Base-by-base conservation (phyloP, 2,113 vertebrate genomes). In the Tympanuchus pallidicinctus region DNA sequence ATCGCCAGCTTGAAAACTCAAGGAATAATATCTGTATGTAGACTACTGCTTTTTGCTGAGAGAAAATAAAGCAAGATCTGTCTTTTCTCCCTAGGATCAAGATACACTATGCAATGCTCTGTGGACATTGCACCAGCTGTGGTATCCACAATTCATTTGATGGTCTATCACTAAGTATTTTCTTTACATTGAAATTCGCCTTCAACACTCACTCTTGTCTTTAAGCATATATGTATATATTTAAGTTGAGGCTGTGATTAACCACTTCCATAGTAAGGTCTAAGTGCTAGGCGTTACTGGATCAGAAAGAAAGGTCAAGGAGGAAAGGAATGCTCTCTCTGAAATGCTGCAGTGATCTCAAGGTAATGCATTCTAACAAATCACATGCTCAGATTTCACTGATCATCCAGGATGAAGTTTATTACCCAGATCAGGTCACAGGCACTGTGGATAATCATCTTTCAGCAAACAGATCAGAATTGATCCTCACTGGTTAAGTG, bases 51-150 rank as follows among this genome's bases (percentile, higher is more conserved):
- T 64, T 71, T 65, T 64, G 20, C 20, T 42, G 83, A 65, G 8
- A 17, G 13, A 24, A 93, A 82, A 70, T 27, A 24, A 82, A 81
- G 34, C n/a, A 54, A 76, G 30, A 48, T 54, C 6, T 50, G 6
- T 20, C 54, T 63, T 65, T 47, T 61, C 27, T 63, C 56, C 66
- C 15, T 22, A 18, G 19, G 40, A 66, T 19, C 30, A 40, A 12
- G 40, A 3, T 20, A 63, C 79, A 52, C 30, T 72, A 10, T 34
- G 59, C 59, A 57, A 18, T 27, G 71, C 28, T n/a, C 30, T 20
- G 8, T 10, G 34, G 48, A 64, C 20, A 79, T 32, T 17, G 56
- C 0, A 2, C 3, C 25, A 45, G 27, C 12, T 12, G 6, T 0
- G 2, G 10, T 42, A 48, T 2, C 56, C 59, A 47, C 21, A 40